A percentile compares a stretch with the other conserved stretches of the same genome.
phyloP scores from a whole-genome alignment of 2,113 vertebrate genomes.

The Lanius collurio region DNA sequence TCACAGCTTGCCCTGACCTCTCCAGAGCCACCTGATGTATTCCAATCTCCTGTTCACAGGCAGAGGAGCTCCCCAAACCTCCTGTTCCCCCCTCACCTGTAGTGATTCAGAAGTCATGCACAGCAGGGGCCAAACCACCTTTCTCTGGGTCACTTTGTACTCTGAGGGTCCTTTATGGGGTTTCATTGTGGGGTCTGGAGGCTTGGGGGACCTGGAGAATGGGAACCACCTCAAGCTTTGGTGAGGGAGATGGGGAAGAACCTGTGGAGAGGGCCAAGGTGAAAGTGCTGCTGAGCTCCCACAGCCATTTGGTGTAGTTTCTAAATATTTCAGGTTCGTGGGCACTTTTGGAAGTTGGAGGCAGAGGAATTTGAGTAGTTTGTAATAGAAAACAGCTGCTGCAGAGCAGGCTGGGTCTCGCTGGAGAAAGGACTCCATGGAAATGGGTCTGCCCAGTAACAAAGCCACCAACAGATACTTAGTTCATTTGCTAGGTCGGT shows the following conservation, averaged over 20 bases:
- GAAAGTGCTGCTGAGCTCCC: background rate
- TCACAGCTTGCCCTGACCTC: background rate
- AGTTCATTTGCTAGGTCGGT: slow-evolving; percentile 34
- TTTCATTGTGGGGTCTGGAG: background rate
- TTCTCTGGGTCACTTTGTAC: background rate
- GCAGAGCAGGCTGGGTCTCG: background rate
- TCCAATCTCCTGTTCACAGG: background rate
- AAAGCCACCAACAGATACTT: slow-evolving; percentile 54
- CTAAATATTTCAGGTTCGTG: background rate
- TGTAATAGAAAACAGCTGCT: slow-evolving; percentile 34
- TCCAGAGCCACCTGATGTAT: background rate
- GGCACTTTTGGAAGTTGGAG: background rate
- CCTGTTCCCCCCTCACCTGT: accelerated
- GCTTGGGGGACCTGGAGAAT: background rate
- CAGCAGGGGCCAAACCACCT: accelerated
- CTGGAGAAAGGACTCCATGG: background rate
- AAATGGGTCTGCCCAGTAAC: slow-evolving; percentile 3
- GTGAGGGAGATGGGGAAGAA: background rate
- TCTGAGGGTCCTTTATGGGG: background rate
- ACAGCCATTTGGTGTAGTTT: background rate
- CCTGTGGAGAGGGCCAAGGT: background rate
- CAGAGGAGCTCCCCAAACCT: background rate
- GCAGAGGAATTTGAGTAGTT: slow-evolving; percentile 10
- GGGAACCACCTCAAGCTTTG: background rate
- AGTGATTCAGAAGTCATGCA: background rate